These are phyloP conservation scores for Bugula neritina DNA, from an alignment of 2,888 invertebrate genomes.

Conservation along the genomic window DNA sequence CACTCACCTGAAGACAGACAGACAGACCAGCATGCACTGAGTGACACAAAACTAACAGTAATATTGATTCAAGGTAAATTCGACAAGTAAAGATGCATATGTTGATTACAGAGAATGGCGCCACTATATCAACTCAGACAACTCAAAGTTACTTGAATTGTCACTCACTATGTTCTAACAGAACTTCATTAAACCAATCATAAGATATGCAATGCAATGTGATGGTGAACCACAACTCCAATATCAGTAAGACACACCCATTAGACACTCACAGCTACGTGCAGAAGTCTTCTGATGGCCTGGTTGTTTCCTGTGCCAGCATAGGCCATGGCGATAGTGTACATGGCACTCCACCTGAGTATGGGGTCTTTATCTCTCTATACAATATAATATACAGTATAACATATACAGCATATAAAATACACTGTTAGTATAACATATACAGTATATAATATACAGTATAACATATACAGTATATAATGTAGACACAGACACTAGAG, in stretches of 20 bases:
- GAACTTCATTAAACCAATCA: too few species aligned
- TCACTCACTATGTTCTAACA: too few species aligned
- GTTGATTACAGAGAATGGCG: too few species aligned
- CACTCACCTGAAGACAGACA: conserved; percentile 60
- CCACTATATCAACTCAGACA: too few species aligned
- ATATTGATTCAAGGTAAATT: too few species aligned
- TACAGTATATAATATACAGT: background rate
- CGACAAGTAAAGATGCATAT: too few species aligned
- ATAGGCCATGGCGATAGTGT: conserved; percentile 95
- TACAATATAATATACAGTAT: background rate
- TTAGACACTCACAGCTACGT: conserved; percentile 81
- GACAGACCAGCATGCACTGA: too few species aligned
- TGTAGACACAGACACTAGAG: background rate
- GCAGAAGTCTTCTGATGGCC: conserved; percentile 86
- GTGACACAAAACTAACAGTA: too few species aligned
- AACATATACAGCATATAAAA: background rate
- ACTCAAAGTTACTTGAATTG: too few species aligned
- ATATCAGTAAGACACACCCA: too few species aligned
- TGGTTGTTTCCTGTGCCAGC: conserved; percentile 96
- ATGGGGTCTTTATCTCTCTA: conserved; percentile 89
- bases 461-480: background rate
- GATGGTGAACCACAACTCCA: too few species aligned
- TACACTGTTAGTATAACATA: background rate
- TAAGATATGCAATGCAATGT: too few species aligned
- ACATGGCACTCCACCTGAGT: conserved; percentile 90